Percentiles rank a stretch among this genome's conserved stretches.
Conservation (phyloP, 2,113 vertebrate genomes). For the Corythoichthys haematopterus region DNA sequence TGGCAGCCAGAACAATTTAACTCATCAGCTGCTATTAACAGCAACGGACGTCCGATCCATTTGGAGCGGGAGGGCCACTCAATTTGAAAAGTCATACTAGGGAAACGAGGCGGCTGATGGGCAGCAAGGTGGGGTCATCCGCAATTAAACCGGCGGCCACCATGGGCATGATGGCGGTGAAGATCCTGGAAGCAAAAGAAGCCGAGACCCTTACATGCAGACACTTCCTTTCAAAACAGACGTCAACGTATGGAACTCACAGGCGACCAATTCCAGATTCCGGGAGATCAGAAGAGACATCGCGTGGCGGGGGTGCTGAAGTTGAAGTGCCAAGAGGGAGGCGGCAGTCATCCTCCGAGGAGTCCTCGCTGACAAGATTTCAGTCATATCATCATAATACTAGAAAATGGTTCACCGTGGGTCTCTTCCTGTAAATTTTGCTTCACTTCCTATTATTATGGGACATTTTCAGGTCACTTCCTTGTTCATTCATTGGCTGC, state of each 20-base stretch:
- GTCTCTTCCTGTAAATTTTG: no score
- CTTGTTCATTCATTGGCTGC: no score
- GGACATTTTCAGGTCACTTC: no score
- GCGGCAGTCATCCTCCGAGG: constrained; percentile 75
- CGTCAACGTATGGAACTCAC: constrained; percentile 72
- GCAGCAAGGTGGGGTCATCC: constrained; percentile 88
- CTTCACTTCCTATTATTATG: no score
- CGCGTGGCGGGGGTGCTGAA: constrained; percentile 43
- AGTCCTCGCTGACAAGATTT: constrained; percentile 72
- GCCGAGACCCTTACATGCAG: no score
- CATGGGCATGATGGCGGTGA: constrained; percentile 95
- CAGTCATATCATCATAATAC: not conserved
- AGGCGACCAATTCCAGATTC: constrained; percentile 90
- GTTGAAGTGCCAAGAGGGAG: constrained; percentile 36
- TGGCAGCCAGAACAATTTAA: no score
- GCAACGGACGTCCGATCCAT: no score
- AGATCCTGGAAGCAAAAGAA: constrained; percentile 74
- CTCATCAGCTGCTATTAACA: no score
- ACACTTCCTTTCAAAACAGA: not conserved
- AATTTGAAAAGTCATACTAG: constrained; percentile 70
- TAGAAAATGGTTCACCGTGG: no score
- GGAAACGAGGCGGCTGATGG: constrained; percentile 84
- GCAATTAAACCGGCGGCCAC: constrained; percentile 88
- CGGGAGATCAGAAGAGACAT: constrained; percentile 68
- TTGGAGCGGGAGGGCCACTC: not conserved